Base-by-base conservation (phyloP, 2,888 invertebrate species). In the Morinoia aosen region DNA sequence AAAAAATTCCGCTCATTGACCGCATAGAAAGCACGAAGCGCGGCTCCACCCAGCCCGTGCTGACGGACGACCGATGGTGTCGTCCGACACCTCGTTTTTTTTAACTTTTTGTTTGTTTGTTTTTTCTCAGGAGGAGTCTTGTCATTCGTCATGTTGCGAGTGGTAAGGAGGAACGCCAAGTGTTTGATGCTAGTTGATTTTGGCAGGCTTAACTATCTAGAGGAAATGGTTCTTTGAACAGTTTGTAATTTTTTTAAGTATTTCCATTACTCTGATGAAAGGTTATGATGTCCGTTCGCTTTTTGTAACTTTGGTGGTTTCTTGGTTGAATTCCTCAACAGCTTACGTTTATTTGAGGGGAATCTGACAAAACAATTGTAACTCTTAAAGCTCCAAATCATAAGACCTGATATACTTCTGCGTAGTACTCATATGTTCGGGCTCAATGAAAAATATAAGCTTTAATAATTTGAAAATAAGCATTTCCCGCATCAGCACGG, bases 111-210 rank as follows among this genome's bases (percentile, higher is more conserved):
- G 25, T 76, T 76, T 76, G 76, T 76, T 76, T 76, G 48, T 39
- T 90, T 90, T 90, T 90, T 90, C 39, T 19, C 16, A 90, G 90
- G 90, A 40, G 90, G 48, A 90, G 90, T 48, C 90, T 40, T 48
- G 90, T 90, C 90, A 90, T 90, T 90, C 90, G 90, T 90, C 90
- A 90, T 90, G 90, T 90, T 90, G 90, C 90, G 16, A 90, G 90
- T 90, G 90, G 90, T 48, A 90, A 48, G 90, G 19, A 90, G 40
- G 39, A 48, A 19, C 40, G 10, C 39, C 39, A 19, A 90, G 40
- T 14, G 48, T 40, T 48, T 90, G 40, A 90, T 48, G 90, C 39
- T 48, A 3, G 40, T 19, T 14, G 14, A 39, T 90, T 10, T 90
- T 90, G 90, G 19, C 90, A 90, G 90, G 11, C 90, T 40, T 90